These are phyloP conservation scores for Urocyon cinereoargenteus DNA, from an alignment of 2,797 vertebrate species.

Conservation along the genomic window DNA sequence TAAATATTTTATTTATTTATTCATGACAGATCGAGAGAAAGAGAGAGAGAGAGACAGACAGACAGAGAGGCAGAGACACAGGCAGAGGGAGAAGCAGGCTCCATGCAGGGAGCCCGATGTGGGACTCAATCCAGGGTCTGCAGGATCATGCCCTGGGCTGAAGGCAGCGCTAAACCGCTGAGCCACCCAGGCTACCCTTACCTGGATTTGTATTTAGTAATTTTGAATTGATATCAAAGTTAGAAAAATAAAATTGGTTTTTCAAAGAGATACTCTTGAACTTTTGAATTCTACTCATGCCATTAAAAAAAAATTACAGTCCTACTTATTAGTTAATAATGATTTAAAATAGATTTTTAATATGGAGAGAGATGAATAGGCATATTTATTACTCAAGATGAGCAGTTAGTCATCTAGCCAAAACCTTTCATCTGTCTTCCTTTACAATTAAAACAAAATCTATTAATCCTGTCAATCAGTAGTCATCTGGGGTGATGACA, in stretches of 20 bases:
- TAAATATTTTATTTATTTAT: too few relatives aligned
- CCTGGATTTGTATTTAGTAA: conserved; percentile 54
- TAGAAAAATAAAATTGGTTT: conserved; percentile 67
- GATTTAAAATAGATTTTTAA: conserved; percentile 78
- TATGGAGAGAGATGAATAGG: conserved; percentile 71
- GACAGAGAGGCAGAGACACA: too few relatives aligned
- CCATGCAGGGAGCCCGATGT: too few relatives aligned
- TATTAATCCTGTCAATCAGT: conserved; percentile 84
- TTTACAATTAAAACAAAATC: conserved; percentile 82
- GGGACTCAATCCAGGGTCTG: too few relatives aligned
- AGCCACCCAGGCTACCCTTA: too few relatives aligned
- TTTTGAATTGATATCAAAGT: conserved; percentile 58
- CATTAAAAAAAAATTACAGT: not conserved
- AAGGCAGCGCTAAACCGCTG: too few relatives aligned
- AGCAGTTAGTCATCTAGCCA: conserved; percentile 81
- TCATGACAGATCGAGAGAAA: too few relatives aligned
- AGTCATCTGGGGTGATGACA: conserved; percentile 79
- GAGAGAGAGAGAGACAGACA: too few relatives aligned
- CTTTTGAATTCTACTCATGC: conserved; percentile 11
- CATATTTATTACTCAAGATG: conserved; percentile 77
- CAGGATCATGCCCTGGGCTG: too few relatives aligned
- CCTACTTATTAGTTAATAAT: conserved; percentile 76
- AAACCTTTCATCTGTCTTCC: conserved; percentile 86
- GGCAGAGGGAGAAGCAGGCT: too few relatives aligned
- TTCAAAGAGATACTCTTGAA: conserved; percentile 59